phyloP scores from a whole-genome alignment of 2,113 vertebrate genomes.

The Calonectris borealis region DNA sequence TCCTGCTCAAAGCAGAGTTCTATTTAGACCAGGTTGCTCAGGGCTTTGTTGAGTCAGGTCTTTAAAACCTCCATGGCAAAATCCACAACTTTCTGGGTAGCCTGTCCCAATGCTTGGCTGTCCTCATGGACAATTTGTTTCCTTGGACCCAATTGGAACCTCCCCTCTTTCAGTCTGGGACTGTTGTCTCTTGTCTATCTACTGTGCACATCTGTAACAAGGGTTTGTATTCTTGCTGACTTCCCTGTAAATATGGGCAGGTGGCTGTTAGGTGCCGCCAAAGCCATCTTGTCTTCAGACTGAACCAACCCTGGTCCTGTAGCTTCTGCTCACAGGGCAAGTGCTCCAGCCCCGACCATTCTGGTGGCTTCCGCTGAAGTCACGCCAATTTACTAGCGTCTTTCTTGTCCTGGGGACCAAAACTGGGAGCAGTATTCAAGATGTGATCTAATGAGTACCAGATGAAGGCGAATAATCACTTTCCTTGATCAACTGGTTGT shows the following conservation, averaged over 20 bases:
- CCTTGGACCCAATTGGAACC: background rate
- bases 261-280: background rate
- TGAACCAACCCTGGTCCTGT: background rate
- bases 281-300: background rate
- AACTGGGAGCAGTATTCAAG: background rate
- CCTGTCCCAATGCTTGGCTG: background rate
- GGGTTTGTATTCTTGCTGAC: background rate
- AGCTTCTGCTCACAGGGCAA: background rate
- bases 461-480: background rate
- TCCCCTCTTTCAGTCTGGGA: background rate
- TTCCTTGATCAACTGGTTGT: background rate
- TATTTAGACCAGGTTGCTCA: background rate
- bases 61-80: background rate
- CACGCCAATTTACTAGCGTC: background rate
- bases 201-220: fast-evolving
- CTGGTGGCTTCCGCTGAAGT: background rate
- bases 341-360: background rate
- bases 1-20: background rate
- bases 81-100: background rate
- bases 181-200: background rate
- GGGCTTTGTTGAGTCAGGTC: background rate
- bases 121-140: background rate
- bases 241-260: background rate
- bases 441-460: background rate
- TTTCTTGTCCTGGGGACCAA: background rate